Evolutionary conservation across 2,797 vertebrate genomes (phyloP), one percentile per base, ranked within the genome.

Genomic region (Manis javanica): DNA sequence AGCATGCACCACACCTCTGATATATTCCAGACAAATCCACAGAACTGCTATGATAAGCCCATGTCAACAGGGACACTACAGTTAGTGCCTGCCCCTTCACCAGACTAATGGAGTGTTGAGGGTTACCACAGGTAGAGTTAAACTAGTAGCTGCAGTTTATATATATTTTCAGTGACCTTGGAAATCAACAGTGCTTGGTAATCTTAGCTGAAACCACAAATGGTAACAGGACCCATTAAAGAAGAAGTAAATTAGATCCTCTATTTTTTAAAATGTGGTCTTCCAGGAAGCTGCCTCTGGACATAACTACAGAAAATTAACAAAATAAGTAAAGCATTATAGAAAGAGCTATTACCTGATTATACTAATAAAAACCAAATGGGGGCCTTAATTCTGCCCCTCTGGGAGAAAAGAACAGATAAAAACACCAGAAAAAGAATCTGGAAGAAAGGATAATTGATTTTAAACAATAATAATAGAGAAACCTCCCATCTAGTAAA

Each of bases 341-440:
- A 91, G 93, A 95, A 46, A 96, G 92, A 96, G 94, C 86, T 94
- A 97, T 97, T 96, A 97, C 95, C 94, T 93, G 96, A 97, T 97
- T 94, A 96, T 7, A 1, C 92, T 97, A 97, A 97, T 98, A 97
- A 97, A 98, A 97, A 93, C 92, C 96, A 97, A 98, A 97, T 91
- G 69, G 95, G 83, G 92, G 74, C 83, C 71, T 96, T 75, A 39
- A 96, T 95, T 86, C 95, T 96, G 63, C 26, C 90, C 87, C 90
- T 90, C 42, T 84, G 94, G 90, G 94, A 92, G 81, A 74, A 24
- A 64, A 75, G 59, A 31, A 78, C 87, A 94, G 93, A 97, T 97
- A 93, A 96, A 97, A 96, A 97, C 95, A 97, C 78, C 63, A 79
- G 94, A 53, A 64, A 55, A 77, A 55, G 81, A 93, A 95, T 72